Evolutionary conservation across 2,888 invertebrate genomes (phyloP), one percentile per base, ranked within the genome.

Genomic region (Lycocerus yunnanus): DNA sequence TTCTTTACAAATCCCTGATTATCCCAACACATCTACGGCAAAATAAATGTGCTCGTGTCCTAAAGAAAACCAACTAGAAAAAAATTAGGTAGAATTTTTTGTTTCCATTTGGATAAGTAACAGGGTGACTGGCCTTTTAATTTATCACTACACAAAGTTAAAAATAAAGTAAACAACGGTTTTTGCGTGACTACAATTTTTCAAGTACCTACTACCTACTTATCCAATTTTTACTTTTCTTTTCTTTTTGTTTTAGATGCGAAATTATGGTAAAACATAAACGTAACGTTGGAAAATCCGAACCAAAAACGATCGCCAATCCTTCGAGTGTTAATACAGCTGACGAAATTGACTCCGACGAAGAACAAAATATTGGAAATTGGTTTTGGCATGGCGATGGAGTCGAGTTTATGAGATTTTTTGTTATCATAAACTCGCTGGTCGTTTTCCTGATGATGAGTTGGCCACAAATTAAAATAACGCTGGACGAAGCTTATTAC

Each of bases 401-500:
- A 63, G 85, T 92, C 78, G 93, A 93, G 83, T 93, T 92, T 86
- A 92, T 95, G 92, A 92, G 92, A 86, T 87, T 95, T n/a, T 95
- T 95, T 84, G 93, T 95, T 16, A 88, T 95, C 74, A 92, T 93
- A 60, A 95, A 95, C 86, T 92, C 93, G 20, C 84, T 95, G 63
- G 89, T 94, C 76, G 88, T 94, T 79, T 90, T 95, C 76, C 87
- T 93, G 13, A 92, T 93, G 0, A 88, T 94, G 87, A 91, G 91
- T 13, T 94, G 93, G 90, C 94, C 95, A 0, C 92, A 92, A 79
- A 87, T 95, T 79, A 90, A 91, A 82, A 89, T 90, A 77, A 88
- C 89, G 11, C 88, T 90, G 73, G 87, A 88, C 68, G 89, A 85
- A 15, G 78, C 88, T 14, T 87, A 86, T 76, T 87, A 89, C 14